These are phyloP conservation scores for Gymnoscopelus braueri DNA, from an alignment of 2,797 vertebrate species.

Conservation along the genomic window DNA sequence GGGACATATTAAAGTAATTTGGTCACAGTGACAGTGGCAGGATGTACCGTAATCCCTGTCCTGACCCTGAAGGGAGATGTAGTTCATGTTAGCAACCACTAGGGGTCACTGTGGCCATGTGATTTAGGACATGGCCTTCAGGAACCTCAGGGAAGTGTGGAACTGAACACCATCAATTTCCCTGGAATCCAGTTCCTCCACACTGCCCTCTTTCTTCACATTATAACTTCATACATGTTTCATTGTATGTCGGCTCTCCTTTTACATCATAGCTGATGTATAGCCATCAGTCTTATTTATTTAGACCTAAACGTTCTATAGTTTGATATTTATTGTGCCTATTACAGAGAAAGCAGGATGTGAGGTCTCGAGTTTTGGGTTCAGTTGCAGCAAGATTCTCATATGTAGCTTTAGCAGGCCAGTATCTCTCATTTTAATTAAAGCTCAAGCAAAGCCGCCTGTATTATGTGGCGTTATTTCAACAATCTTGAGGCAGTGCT, in stretches of 20 bases:
- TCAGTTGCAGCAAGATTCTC: slow-evolving; percentile 18
- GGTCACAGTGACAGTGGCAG: neutral
- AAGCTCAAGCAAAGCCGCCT: slow-evolving; percentile 32
- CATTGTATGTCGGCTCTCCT: neutral
- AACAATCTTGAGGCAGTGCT: slow-evolving; percentile 37
- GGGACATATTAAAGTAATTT: neutral
- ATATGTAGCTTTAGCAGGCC: slow-evolving; percentile 25
- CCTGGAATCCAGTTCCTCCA: slow-evolving; percentile 1
- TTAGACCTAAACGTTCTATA: neutral
- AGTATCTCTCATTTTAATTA: slow-evolving; percentile 46
- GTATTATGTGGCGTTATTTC: slow-evolving; percentile 41
- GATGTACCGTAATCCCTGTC: neutral
- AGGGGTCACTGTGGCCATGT: slow-evolving; percentile 68
- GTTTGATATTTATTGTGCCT: neutral
- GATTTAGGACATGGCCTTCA: slow-evolving; percentile 21
- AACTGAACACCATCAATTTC: slow-evolving; percentile 15
- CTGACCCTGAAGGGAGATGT: neutral
- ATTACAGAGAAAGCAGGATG: neutral
- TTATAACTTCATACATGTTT: slow-evolving; percentile 12
- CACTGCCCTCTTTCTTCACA: slow-evolving; percentile 1
- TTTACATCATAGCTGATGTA: neutral
- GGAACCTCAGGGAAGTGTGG: slow-evolving; percentile 45
- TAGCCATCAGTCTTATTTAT: neutral
- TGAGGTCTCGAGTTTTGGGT: slow-evolving; percentile 10
- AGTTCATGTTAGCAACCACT: slow-evolving; percentile 43